Evolutionary conservation across 1,140 invertebrate species (phyloP).

Genomic region (Daktulosphaira vitifoliae): DNA sequence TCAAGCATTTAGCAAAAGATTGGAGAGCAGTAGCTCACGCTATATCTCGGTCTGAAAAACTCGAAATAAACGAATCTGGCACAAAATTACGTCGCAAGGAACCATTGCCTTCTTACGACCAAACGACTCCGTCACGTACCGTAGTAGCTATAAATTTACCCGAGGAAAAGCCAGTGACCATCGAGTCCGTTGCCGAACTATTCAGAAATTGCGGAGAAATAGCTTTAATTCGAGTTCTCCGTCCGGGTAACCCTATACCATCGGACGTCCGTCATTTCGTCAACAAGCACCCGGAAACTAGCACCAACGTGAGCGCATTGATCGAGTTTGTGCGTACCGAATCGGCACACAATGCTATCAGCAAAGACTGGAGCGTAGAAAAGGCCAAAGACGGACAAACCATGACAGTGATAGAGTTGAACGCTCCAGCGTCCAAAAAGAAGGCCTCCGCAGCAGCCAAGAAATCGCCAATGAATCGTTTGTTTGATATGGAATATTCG

Average conservation of each 20-base stretch:
- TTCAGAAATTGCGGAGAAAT: conserved; percentile 82
- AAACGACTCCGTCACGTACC: conserved; percentile 80
- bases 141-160: conserved; percentile 79
- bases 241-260: conserved; percentile 76
- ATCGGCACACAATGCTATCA: conserved; percentile 67
- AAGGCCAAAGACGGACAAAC: conserved; percentile 20
- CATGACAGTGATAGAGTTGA: conserved; percentile 40
- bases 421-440: conserved; percentile 44
- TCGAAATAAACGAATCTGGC: conserved; percentile 80
- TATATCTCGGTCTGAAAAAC: conserved; percentile 63
- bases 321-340: conserved; percentile 84
- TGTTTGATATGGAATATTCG: conserved; percentile 42
- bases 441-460: conserved; percentile 42
- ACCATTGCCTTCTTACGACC: conserved; percentile 78
- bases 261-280: conserved; percentile 80
- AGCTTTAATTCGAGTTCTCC: conserved; percentile 70
- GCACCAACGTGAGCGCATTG: conserved; percentile 72
- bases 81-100: conserved; percentile 81
- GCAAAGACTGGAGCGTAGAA: conserved; percentile 45
- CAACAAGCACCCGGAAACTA: conserved; percentile 79
- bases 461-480: conserved; percentile 41
- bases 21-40: conserved; percentile 84
- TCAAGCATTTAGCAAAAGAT: conserved; percentile 85
- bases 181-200: conserved; percentile 78
- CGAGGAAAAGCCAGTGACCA: conserved; percentile 63